phyloP scores from a whole-genome alignment of 2,797 vertebrate genomes.

The Staurois parvus region DNA sequence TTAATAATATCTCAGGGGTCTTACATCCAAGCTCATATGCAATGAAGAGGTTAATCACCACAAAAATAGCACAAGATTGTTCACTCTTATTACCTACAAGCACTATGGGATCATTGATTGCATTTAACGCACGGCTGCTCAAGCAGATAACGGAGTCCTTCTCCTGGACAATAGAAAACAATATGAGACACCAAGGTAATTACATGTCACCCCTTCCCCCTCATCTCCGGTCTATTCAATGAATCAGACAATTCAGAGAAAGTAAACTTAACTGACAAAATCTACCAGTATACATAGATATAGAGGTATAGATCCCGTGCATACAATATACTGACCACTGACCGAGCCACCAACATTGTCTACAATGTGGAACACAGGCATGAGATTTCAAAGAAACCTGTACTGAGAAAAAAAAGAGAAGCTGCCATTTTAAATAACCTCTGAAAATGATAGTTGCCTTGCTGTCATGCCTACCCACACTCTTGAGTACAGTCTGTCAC shows the following conservation, averaged over 20 bases:
- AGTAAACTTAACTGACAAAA: background rate
- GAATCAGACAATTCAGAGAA: background rate
- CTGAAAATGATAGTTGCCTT: no score
- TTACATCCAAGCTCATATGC: background rate
- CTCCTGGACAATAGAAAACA: slow-evolving; percentile 45
- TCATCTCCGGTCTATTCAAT: slow-evolving; percentile 17
- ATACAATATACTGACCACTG: no score
- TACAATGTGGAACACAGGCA: background rate
- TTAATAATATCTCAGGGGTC: background rate
- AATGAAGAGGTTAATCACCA: slow-evolving; percentile 44
- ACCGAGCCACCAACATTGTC: background rate
- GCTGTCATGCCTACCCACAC: no score
- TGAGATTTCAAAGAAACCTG: background rate
- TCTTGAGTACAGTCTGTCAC: no score
- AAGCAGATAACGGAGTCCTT: slow-evolving; percentile 53
- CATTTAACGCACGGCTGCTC: slow-evolving; percentile 50
- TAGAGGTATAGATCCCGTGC: background rate
- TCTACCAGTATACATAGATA: background rate
- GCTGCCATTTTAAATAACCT: background rate
- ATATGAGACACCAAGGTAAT: slow-evolving; percentile 49
- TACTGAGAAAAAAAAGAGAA: no score
- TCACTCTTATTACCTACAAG: slow-evolving; percentile 5
- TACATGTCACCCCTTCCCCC: slow-evolving; percentile 48
- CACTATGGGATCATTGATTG: slow-evolving; percentile 53
- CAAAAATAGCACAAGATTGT: slow-evolving; percentile 6